Conservation (phyloP, 2,113 vertebrate species). For the Phaethon lepturus region DNA sequence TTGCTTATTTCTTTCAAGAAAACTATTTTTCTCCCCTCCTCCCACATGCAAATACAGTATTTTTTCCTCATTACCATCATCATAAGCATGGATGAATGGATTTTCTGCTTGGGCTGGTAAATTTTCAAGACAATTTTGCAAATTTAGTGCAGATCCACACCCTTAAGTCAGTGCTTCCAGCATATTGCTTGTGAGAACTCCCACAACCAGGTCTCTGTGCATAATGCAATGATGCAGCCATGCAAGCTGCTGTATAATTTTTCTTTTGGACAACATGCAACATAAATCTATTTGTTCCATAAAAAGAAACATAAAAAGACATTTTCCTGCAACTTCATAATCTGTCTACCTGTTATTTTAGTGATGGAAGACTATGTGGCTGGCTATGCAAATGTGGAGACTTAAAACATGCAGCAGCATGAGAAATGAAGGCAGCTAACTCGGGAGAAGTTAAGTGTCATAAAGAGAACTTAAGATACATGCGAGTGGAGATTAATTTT, state of each 20-base stretch:
- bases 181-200: conserved; percentile 35
- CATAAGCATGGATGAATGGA: conserved; percentile 55
- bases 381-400: background rate
- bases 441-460: rapidly evolving
- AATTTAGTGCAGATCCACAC: conserved; percentile 57
- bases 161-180: conserved; percentile 35
- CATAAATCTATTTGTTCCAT: background rate
- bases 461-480: background rate
- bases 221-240: conserved; percentile 61
- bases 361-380: background rate
- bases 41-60: conserved; percentile 1
- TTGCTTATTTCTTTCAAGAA: conserved; percentile 18
- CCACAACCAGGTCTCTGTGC: conserved; percentile 33
- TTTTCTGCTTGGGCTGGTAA: conserved; percentile 60
- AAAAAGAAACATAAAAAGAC: background rate
- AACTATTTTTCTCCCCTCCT: background rate
- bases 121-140: conserved; percentile 73
- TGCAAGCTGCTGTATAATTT: conserved; percentile 24
- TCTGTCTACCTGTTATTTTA: background rate
- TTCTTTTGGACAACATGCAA: conserved; percentile 47
- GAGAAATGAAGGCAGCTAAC: background rate
- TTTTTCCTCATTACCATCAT: conserved; percentile 50
- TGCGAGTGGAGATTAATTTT: background rate
- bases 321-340: background rate
- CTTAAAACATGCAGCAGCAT: background rate